Evolutionary conservation across 2,888 invertebrate species (phyloP), one percentile per base, ranked within the genome.

Genomic region (Mesochorus sp.): DNA sequence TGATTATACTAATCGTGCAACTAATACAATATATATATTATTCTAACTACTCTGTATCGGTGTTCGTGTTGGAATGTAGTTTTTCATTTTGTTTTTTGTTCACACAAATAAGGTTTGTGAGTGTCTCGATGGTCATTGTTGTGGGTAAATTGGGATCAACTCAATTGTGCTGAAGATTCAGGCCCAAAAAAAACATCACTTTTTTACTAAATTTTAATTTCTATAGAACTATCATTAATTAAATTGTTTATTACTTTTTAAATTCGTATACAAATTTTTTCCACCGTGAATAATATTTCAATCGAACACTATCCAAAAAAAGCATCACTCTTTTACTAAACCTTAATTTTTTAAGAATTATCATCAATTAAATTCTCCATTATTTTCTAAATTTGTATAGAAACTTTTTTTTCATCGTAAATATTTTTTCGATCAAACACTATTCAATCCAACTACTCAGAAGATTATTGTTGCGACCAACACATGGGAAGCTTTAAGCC

Each of bases 21-120:
- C 79, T 82, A 49, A 70, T 59, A 83, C 80, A 76, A 86, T 84
- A 64, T 78, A 64, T 73, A 68, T 59, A 68, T 59, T 57, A 61
- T 79, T 80, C 66, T 82, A 82, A 82, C 81, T 81, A 85, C 80
- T 84, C 85, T 84, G 80, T 86, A 86, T 89, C 82, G 83, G 81
- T 89, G 88, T 89, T 72, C 86, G 87, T 89, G 55, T 86, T 85
- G 85, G 85, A 89, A 88, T 88, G 89, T 88, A 86, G 87, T 86
- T 84, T 79, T 76, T 81, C 80, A 76, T 85, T 74, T 49, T 5
- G 14, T 49, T 39, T 21, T 61, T 61, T 59, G 26, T 37, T 59
- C 47, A 47, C 57, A 59, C 53, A 55, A 47, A 66, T 77, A 82
- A 85, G 83, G 85, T 88, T 86, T 89, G 86, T 88, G 83, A 85